Evolutionary conservation across 2,888 invertebrate species (phyloP), one percentile per base, ranked within the genome.

Genomic region (Drosophila prolongata): DNA sequence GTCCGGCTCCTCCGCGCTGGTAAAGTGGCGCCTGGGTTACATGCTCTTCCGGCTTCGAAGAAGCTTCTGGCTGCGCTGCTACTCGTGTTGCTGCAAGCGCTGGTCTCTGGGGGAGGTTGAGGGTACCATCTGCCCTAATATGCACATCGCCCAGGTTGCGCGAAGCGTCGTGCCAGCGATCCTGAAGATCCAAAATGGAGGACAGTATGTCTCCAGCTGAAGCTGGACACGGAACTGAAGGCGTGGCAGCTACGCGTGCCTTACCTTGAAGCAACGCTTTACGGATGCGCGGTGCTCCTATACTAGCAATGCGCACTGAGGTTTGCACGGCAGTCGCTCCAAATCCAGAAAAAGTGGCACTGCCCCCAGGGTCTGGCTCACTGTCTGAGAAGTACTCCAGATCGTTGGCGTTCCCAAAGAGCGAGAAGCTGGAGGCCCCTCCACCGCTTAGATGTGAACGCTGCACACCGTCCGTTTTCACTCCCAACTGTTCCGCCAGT

Each of bases 171-270:
- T 95, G 95, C 92, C 96, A 94, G 67, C 95, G 93, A 54, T 95
- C 94, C 90, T 96, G 96, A 77, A 94, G 94, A 74, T 94, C 94
- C 82, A 97, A 92, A 77, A 97, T 96, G 80, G 93, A 94, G 35
- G 94, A 94, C 6, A 97, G 92, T 9, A 97, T 84, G 91, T 96
- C 96, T 19, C 60, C 71, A 0, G 71, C 42, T 6, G 94, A 92
- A 10, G 93, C 92, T n/a, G 72, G 43, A n/a, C 57, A 34, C 5
- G 54, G 56, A 13, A 54, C 40, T 6, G 74, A 58, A 2, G 56
- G 6, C 1, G 68, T 43, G 27, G 70, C 52, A 11, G 75, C 67
- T 30, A 73, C 71, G 8, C 89, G 69, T 3, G 88, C 52, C 13
- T 87, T 85, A n/a, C 85, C 82, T 4, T 82, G 49, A 0, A 92